phyloP scores from a whole-genome alignment of 2,888 invertebrate species.

The Fabriciana adippe region DNA sequence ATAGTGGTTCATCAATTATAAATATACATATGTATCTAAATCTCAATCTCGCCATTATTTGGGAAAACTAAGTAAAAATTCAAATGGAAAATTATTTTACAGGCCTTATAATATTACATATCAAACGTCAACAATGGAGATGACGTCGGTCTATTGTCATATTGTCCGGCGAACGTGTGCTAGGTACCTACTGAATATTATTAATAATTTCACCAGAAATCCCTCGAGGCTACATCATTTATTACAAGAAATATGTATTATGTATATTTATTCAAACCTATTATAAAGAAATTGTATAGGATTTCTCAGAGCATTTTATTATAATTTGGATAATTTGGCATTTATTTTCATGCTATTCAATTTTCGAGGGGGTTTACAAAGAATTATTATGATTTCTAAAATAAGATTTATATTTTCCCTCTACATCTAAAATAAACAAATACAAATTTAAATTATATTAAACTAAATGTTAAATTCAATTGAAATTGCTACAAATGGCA shows the following conservation, averaged over 20 bases:
- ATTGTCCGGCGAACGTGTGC: slow-evolving; percentile 30
- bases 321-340: neutral
- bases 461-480: too few relatives aligned
- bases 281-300: slow-evolving; percentile 2
- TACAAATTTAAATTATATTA: too few relatives aligned
- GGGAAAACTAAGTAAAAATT: neutral
- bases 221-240: slow-evolving; percentile 29
- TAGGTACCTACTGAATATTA: slow-evolving; percentile 34
- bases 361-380: too few relatives aligned
- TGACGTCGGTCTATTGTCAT: slow-evolving; percentile 35
- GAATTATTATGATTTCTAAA: too few relatives aligned
- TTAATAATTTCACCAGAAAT: slow-evolving; percentile 37
- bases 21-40: too few relatives aligned
- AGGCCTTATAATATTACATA: slow-evolving; percentile 26
- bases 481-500: too few relatives aligned
- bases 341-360: neutral
- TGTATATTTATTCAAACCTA: neutral
- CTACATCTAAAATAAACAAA: too few relatives aligned
- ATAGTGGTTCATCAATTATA: too few relatives aligned
- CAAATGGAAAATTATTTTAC: slow-evolving; percentile 19
- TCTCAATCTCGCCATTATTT: slow-evolving; percentile 1
- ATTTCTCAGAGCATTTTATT: neutral
- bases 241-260: slow-evolving; percentile 10
- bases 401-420: too few relatives aligned
- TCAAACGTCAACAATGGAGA: slow-evolving; percentile 37